Evolutionary conservation across 2,797 vertebrate species (phyloP), one percentile per base, ranked within the genome.

Genomic region (Pseudochromis fuscus): DNA sequence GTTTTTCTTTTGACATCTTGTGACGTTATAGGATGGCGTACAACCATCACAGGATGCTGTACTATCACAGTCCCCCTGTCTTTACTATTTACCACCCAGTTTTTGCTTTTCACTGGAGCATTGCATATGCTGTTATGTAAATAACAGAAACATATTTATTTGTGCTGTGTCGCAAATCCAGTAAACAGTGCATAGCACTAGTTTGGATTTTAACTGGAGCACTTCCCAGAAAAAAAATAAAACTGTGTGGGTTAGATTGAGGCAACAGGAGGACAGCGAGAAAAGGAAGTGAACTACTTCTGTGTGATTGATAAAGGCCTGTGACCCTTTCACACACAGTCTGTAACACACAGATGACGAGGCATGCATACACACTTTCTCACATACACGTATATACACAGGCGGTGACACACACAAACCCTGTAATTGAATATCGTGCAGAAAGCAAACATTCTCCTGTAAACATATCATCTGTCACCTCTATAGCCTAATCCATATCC

Each of bases 401-500:
- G 59, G 56, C 71, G 1, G 67, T 51, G 76, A 85, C 80, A 84
- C 81, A 83, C 88, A 76, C 73, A 78, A 82, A 77, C 77, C 63
- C 58, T 83, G 86, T 87, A 85, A 91, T 86, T 88, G 80, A 89
- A 89, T 92, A 90, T 88, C 12, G 55, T 85, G 78, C 84, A 84
- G 85, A 88, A 81, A 89, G 89, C 87, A 92, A 88, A 91, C 89
- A 90, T 81, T 88, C 84, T 83, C 55, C 60, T 87, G 82, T 89
- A 91, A 92, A 91, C 89, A 91, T 83, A 91, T 91, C 85, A 85
- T 89, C 85, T 90, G 82, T 90, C 89, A 91, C 85, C 88, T 91
- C 83, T 77, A 75, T 74, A 79, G 82, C 85, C 86, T 89, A 87
- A 89, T 91, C 82, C 85, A 83, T 85, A 83, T 82, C 77, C 77